Evolutionary conservation across 2,113 vertebrate species (phyloP), one percentile per base, ranked within the genome.

Genomic region (Cyprinodon tularosa): DNA sequence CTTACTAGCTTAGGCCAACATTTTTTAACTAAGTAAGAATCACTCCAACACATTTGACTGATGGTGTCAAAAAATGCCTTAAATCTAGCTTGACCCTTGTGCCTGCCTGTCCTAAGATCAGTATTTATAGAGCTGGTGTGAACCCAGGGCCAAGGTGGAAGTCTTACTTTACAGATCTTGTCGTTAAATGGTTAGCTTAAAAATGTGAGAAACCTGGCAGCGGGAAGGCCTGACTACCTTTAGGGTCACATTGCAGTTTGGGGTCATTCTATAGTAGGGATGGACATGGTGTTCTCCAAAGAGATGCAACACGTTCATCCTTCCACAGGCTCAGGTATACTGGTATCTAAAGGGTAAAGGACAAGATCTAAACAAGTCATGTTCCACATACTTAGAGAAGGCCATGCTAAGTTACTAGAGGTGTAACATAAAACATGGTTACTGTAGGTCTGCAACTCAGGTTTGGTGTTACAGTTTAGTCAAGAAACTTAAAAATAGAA

Each of bases 111-210:
- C 80, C 81, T 74, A 77, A 72, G 75, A 53, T 74, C 67, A 74
- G 72, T 93, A 92, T 94, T 94, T 93, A 93, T 88, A 64, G 80
- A 70, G 81, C 76, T 67, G 71, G 65, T 0, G 59, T 86, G 85
- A 89, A 89, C 85, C 71, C 71, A 65, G 64, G 75, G 86, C 89
- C 83, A 81, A 78, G 77, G 82, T 72, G 70, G 83, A 73, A 66
- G 76, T 85, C 84, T 92, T 89, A 85, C 92, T 94, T 94, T 91
- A 93, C 86, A 90, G 88, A 92, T 89, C 84, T 89, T 29, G 75
- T 85, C 87, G 86, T 94, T 90, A 94, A 94, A 94, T 85, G 84
- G 91, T 94, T 90, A 94, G 90, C 92, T 91, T 90, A 84, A 92
- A 94, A 93, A 93, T 92, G 91, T 92, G 92, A 88, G 84, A 84